Evolutionary conservation across 2,888 invertebrate species (phyloP), one percentile per base, ranked within the genome.

Genomic region (Eupeodes latifasciatus): DNA sequence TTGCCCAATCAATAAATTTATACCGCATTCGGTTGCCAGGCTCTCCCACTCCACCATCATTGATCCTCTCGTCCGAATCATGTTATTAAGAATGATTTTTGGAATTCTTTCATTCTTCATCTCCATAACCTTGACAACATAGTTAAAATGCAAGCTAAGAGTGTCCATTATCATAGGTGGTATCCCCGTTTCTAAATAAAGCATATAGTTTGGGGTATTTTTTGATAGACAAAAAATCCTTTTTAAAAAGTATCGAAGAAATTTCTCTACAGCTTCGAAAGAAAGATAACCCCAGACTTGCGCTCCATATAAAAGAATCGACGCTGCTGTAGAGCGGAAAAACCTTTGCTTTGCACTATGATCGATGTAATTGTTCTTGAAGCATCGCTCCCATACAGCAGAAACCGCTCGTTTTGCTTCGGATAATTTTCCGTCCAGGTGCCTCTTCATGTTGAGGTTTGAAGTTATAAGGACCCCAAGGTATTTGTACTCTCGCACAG

Each of bases 401-500:
- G 19, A 55, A 55, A 55, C 10, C 19, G 16, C 14, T n/a, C n/a
- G 51, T 51, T 51, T n/a, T 51, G 53, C 16, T 7, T 53, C 2
- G 2, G n/a, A 14, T 19, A 27, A 57, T 57, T 57, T 57, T 27
- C 57, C 27, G 57, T 57, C 27, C 16, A 51, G 51, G 2, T 51
- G 27, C 27, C 57, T 57, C 12, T 57, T 27, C 4, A 19, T 19
- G 19, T 27, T 19, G 9, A 55, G 19, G 16, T 55, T 55, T 55
- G 19, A 55, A 55, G 55, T 55, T 55, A 55, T 19, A 10, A 19
- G 55, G 19, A 55, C 5, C 19, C 55, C 11, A n/a, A 59, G 36
- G 59, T 59, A 59, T 59, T 59, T 59, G 36, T 14, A n/a, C 36
- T 34, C 59, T 12, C 34, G 59, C 36, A 59, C 59, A 16, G 55